Evolutionary conservation across 1,140 invertebrate species (phyloP).

Genomic region (Dufourea novaeangliae): DNA sequence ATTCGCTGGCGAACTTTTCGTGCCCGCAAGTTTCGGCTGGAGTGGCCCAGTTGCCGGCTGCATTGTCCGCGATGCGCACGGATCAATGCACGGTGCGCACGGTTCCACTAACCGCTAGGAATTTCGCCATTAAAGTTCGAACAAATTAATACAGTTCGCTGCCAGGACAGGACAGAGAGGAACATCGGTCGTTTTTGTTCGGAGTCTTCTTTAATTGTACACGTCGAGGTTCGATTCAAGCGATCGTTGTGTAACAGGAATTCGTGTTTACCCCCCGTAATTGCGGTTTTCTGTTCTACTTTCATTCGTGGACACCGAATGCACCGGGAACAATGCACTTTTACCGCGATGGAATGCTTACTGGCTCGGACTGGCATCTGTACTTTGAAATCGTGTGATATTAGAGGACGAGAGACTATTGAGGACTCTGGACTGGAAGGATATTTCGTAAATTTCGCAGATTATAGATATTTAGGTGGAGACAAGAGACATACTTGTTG

Average conservation of each 20-base stretch:
- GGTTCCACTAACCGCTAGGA: not conserved
- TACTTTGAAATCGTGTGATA: too few species aligned
- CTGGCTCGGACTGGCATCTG: too few species aligned
- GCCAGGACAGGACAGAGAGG: not conserved
- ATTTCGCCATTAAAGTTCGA: conserved; percentile 36
- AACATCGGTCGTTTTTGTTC: conserved; percentile 16
- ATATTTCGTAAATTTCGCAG: too few species aligned
- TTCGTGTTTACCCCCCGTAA: not conserved
- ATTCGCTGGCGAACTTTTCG: conserved; percentile 7
- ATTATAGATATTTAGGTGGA: too few species aligned
- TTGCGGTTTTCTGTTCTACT: not conserved
- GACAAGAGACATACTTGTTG: too few species aligned
- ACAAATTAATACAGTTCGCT: conserved; percentile 26
- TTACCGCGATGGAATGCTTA: not conserved
- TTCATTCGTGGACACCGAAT: not conserved
- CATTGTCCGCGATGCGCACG: too few species aligned
- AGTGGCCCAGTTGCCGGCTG: conserved; percentile 18
- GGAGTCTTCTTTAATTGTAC: not conserved
- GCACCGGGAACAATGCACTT: not conserved
- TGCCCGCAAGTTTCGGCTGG: not conserved
- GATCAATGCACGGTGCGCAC: not conserved
- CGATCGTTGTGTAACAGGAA: not conserved
- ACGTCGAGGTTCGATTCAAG: not conserved
- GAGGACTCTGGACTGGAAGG: too few species aligned
- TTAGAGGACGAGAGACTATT: too few species aligned